Percentiles rank a stretch among this genome's conserved stretches.
These are phyloP conservation scores for Chelon auratus DNA, from an alignment of 2,797 vertebrate genomes.

Conservation along the genomic window DNA sequence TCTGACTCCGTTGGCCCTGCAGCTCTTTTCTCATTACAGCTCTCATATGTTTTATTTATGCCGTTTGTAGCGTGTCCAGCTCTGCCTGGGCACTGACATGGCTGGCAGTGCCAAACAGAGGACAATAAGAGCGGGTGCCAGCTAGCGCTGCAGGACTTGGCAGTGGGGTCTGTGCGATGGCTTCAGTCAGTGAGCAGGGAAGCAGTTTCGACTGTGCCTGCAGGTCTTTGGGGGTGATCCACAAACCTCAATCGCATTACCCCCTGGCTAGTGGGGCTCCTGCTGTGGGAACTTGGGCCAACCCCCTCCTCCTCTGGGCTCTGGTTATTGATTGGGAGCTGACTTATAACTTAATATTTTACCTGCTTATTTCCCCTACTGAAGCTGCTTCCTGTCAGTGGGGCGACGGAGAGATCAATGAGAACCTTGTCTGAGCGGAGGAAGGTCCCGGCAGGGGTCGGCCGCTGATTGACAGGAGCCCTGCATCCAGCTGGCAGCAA, in stretches of 20 bases:
- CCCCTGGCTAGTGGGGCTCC: constrained; percentile 65
- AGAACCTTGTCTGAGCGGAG: constrained; percentile 82
- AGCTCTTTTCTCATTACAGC: constrained; percentile 82
- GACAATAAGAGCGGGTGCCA: constrained; percentile 77
- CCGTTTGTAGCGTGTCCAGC: constrained; percentile 84
- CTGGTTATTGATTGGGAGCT: constrained; percentile 83
- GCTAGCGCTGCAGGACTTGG: constrained; percentile 76
- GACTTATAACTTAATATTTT: constrained; percentile 87
- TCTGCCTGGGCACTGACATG: constrained; percentile 74
- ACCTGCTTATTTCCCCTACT: constrained; percentile 83
- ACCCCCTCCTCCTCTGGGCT: constrained; percentile 61
- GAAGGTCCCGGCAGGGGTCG: constrained; percentile 81
- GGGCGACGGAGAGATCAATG: constrained; percentile 83
- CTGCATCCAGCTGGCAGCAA: constrained; percentile 79
- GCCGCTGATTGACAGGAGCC: constrained; percentile 82
- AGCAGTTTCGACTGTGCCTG: constrained; percentile 56
- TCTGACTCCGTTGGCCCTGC: constrained; percentile 72
- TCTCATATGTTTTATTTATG: constrained; percentile 87
- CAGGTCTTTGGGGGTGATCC: constrained; percentile 76
- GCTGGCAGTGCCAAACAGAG: constrained; percentile 76
- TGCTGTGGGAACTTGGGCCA: constrained; percentile 68
- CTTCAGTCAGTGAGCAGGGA: constrained; percentile 56
- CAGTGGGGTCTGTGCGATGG: constrained; percentile 59
- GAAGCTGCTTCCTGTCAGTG: constrained; percentile 83
- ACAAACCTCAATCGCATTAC: constrained; percentile 82